Evolutionary conservation across 2,113 vertebrate genomes (phyloP), one percentile per base, ranked within the genome.

Genomic region (Setophaga petechia): DNA sequence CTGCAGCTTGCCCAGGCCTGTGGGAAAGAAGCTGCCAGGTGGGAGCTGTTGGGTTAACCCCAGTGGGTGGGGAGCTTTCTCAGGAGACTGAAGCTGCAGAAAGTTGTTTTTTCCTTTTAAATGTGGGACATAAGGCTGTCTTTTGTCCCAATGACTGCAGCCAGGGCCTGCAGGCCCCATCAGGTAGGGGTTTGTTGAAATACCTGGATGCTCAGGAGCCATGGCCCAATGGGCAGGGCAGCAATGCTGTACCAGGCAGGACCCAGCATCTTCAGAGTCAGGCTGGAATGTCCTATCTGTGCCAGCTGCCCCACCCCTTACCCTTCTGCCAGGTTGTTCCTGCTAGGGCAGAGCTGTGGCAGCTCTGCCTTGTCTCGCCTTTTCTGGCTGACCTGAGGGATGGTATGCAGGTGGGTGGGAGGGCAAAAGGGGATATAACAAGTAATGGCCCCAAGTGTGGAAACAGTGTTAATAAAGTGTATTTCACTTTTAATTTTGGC

Each of bases 401-500:
- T 14, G 2, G 25, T 5, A 25, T 33, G 54, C 19, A 10, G 68
- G 62, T 67, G 61, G 84, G 57, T 87, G 87, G 51, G 80, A 89
- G 81, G 94, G 93, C 92, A 90, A 72, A 57, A 63, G 62, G 85
- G 59, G 81, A 74, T 84, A 95, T 95, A 97, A 93, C 92, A 92
- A 85, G 95, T 97, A 96, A 98, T 96, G 97, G 96, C 97, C 96
- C 94, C 18, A 15, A 96, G 95, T 95, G 94, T 95, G 97, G 96
- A 97, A 96, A 80, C 97, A 97, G 96, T 98, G 98, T 98, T 98
- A 98, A 98, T 98, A 97, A 97, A 93, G 97, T 96, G 98, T 98
- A 98, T 98, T 98, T 98, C 98, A 98, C 98, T 98, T 98, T 98
- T 98, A 98, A 98, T 98, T 98, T 98, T 98, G 98, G 98, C 98